Percentiles rank a stretch among this genome's conserved stretches.
Evolutionary conservation across 2,113 vertebrate genomes (phyloP).

Genomic region (Cavia aperea): DNA sequence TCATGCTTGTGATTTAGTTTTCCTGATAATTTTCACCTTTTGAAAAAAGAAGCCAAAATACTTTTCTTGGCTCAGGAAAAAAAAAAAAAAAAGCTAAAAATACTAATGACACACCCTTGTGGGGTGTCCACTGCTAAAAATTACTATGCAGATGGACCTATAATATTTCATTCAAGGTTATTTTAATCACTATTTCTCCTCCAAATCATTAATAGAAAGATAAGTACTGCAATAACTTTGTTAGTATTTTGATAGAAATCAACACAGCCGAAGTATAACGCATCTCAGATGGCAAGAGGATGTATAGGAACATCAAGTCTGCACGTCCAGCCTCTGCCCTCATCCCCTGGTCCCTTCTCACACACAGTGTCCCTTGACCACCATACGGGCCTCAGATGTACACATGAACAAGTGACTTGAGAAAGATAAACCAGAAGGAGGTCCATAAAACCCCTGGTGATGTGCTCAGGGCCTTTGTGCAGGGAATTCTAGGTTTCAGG

Average conservation of each 20-base stretch:
- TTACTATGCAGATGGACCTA: not conserved
- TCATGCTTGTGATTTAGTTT: not conserved
- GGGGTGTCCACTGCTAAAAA: not conserved
- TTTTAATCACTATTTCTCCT: not conserved
- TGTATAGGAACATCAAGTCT: not conserved
- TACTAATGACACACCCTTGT: not conserved
- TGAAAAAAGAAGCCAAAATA: not conserved
- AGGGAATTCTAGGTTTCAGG: not conserved
- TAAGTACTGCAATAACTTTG: not conserved
- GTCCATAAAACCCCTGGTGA: not conserved
- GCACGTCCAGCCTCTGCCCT: not conserved
- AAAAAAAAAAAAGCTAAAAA: not conserved
- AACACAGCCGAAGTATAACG: not conserved
- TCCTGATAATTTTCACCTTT: not conserved
- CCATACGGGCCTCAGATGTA: not conserved
- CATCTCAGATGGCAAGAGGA: not conserved
- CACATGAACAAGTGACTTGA: not conserved
- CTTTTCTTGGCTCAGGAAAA: not conserved
- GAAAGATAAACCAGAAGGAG: not conserved
- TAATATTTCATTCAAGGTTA: not conserved
- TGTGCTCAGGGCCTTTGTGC: not conserved
- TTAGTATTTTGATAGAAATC: slow-evolving; percentile 32
- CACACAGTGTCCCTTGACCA: not conserved
- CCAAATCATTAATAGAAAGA: not conserved
- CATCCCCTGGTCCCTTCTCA: too few relatives aligned